Base-by-base conservation (phyloP, 2,797 vertebrate species). In the Lutjanus campechanus region DNA sequence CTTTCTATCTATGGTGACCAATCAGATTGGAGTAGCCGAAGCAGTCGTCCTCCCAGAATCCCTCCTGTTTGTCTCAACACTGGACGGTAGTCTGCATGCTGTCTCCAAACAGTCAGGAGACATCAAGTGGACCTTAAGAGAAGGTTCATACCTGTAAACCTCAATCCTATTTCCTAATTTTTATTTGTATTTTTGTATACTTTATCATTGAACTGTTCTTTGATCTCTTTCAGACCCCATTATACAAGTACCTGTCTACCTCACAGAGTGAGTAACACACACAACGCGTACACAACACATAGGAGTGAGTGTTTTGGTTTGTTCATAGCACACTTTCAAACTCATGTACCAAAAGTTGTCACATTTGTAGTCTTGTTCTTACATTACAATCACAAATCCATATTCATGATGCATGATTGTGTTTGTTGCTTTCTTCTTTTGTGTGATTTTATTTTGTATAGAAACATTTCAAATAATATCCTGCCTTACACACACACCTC, bases 121-220 rank as follows among this genome's bases (percentile, higher is more conserved):
- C 85, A 92, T 99, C 91, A 96, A 97, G 85, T 99, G 98, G 98
- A 98, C 97, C 0, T 93, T 99, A 44, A 96, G 96, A 93, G 97
- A 98, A 62, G 98, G 98, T 99, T 89, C 92, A 40, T 20, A 51
- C 15, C 49, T 58, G 55, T 4, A 62, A 5, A 53, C 2, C 1
- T n/a, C 46, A 13, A 7, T 16, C 63, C 8, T 36, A 2, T 47
- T 40, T 7, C 16, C 20, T 69, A 36, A 11, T 22, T 16, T 72
- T 8, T 25, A 3, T 20, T n/a, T 43, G 1, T 12, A 54, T 22
- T 29, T 59, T 60, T 49, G 3, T 11, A 2, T 16, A 61, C 6
- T 40, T 8, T 29, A n/a, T 71, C 7, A 77, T 69, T 6, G 68
- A 25, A 9, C 16, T 43, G 0, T 68, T 69, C 1, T 62, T 12